A percentile compares a stretch with the other conserved stretches of the same genome.
These are phyloP conservation scores for Martes flavigula DNA, from an alignment of 2,797 vertebrate species.

Conservation along the genomic window DNA sequence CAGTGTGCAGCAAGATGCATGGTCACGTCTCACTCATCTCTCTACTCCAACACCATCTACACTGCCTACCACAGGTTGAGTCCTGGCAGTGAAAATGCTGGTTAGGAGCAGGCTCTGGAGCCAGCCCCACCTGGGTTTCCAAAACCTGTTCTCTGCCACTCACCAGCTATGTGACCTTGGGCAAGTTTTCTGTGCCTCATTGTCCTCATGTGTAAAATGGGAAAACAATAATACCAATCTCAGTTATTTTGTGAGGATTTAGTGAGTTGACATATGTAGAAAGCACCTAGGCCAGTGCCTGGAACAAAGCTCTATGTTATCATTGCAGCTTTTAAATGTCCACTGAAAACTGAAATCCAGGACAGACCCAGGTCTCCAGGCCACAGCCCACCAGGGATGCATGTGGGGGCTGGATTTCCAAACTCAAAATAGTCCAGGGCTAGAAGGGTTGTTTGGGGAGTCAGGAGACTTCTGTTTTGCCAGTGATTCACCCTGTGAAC, in stretches of 20 bases:
- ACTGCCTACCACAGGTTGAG: accelerated
- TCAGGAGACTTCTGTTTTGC: background rate
- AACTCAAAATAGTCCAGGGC: background rate
- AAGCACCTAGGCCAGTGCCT: background rate
- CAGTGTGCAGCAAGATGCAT: background rate
- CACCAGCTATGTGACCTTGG: background rate
- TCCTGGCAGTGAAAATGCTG: background rate
- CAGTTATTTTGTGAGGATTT: background rate
- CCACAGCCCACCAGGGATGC: background rate
- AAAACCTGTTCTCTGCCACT: background rate
- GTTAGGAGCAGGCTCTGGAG: background rate
- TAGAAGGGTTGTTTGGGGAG: background rate
- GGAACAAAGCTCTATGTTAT: background rate
- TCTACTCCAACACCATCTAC: background rate
- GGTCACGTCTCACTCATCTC: background rate
- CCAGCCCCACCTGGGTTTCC: background rate
- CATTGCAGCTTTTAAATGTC: background rate
- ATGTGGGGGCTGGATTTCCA: background rate
- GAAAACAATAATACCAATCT: background rate
- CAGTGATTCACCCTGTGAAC: background rate
- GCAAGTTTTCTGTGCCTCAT: background rate
- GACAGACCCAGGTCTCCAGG: background rate
- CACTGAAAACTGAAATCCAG: background rate
- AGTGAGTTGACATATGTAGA: background rate
- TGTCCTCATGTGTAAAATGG: background rate